These are phyloP conservation scores for Drosophila biarmipes DNA, from an alignment of 1,140 invertebrate genomes.

Conservation along the genomic window DNA sequence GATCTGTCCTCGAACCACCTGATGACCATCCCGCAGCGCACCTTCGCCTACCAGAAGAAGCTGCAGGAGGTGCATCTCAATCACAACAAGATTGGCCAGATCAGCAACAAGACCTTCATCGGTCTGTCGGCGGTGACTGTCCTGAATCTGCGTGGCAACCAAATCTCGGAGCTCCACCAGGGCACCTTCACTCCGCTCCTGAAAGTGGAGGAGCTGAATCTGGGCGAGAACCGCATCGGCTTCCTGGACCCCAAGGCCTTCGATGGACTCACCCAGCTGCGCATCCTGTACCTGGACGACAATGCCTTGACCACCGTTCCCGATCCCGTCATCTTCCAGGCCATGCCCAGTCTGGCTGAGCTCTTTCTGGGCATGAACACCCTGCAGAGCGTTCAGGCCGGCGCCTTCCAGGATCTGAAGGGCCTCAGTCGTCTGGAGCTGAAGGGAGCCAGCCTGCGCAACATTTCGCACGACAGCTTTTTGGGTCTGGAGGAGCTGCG, in stretches of 20 bases:
- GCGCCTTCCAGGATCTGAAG: slow-evolving; percentile 91
- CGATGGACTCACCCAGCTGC: slow-evolving; percentile 90
- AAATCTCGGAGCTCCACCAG: slow-evolving; percentile 91
- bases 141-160: slow-evolving; percentile 92
- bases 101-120: slow-evolving; percentile 92
- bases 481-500: slow-evolving; percentile 90
- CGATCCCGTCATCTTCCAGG: slow-evolving; percentile 87
- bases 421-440: slow-evolving; percentile 91
- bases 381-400: slow-evolving; percentile 89
- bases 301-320: slow-evolving; percentile 92
- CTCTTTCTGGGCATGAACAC: slow-evolving; percentile 93
- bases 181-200: slow-evolving; percentile 91
- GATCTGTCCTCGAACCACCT: slow-evolving; percentile 94
- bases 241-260: slow-evolving; percentile 92
- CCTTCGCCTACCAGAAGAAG: slow-evolving; percentile 92
- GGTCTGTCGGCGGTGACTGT: slow-evolving; percentile 92
- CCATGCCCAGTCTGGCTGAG: slow-evolving; percentile 91
- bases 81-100: slow-evolving; percentile 92
- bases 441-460: slow-evolving; percentile 90
- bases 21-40: slow-evolving; percentile 90
- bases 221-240: slow-evolving; percentile 94
- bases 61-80: slow-evolving; percentile 93
- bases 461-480: slow-evolving; percentile 91
- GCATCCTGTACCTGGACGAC: slow-evolving; percentile 93
- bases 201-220: slow-evolving; percentile 92